Conservation (phyloP, 2,113 vertebrate species). For the Muntiacus muntjak region DNA sequence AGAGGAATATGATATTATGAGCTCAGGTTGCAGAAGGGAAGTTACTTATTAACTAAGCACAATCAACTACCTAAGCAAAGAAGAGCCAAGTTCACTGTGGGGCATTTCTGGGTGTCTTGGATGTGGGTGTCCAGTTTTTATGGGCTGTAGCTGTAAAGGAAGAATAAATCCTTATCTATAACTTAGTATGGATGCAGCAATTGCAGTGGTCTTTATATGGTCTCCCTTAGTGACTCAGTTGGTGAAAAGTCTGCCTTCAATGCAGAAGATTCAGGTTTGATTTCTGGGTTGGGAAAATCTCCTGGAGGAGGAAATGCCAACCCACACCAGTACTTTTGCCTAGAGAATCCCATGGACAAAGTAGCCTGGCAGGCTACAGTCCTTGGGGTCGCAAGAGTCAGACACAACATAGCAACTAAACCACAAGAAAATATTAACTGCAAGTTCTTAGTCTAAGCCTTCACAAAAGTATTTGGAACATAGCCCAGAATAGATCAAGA, state of each 20-base stretch:
- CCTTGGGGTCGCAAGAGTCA: not conserved
- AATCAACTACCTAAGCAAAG: not conserved
- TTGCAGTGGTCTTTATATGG: not conserved
- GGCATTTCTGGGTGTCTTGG: not conserved
- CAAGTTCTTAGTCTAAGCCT: not conserved
- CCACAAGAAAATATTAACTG: not conserved
- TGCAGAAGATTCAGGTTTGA: not conserved
- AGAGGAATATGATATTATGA: not conserved
- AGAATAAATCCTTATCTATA: not conserved
- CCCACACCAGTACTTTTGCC: not conserved
- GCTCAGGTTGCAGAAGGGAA: not conserved
- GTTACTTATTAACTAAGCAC: not conserved
- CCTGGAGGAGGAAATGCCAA: not conserved
- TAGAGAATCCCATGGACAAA: not conserved
- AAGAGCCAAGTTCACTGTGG: not conserved
- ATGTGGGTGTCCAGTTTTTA: not conserved
- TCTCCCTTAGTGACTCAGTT: not conserved
- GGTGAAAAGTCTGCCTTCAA: not conserved
- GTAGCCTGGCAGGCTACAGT: not conserved
- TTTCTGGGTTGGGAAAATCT: not conserved
- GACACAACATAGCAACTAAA: not conserved
- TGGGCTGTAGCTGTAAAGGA: not conserved
- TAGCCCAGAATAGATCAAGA: not conserved
- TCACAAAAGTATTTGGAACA: not conserved
- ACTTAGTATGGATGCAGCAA: not conserved